Conservation (phyloP, 2,113 vertebrate genomes). For the Rhagologus leucostigma region DNA sequence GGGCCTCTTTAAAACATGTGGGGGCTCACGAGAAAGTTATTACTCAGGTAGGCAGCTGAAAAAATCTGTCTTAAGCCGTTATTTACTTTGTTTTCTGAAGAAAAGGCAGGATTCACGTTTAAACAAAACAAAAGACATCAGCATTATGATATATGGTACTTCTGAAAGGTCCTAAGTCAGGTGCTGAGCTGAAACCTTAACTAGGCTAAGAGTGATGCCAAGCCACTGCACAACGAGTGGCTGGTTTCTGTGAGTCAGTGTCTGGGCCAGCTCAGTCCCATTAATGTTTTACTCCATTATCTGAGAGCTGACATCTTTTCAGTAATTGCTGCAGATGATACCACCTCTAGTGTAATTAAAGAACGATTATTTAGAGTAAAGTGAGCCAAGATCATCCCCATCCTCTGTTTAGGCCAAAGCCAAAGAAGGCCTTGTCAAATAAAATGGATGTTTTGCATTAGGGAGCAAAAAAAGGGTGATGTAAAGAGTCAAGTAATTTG, state of each 20-base stretch:
- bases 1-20: neutral
- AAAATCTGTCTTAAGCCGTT: neutral
- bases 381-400: slow-evolving; percentile 77
- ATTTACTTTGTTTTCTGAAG: neutral
- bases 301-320: slow-evolving; percentile 78
- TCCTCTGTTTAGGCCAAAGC: slow-evolving; percentile 73
- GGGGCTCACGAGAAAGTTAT: neutral
- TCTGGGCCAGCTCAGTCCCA: slow-evolving; percentile 35
- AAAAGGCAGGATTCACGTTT: neutral
- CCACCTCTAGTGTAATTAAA: slow-evolving; percentile 86
- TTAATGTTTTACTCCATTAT: slow-evolving; percentile 74
- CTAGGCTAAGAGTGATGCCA: neutral
- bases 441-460: slow-evolving; percentile 76
- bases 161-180: neutral
- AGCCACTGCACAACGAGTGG: neutral
- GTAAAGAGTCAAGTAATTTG: slow-evolving; percentile 53
- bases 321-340: slow-evolving; percentile 83
- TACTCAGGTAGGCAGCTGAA: neutral
- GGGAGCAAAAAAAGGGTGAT: slow-evolving; percentile 58
- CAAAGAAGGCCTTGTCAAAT: slow-evolving; percentile 75
- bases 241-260: neutral
- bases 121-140: neutral
- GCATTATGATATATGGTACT: neutral
- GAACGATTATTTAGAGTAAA: slow-evolving; percentile 80
- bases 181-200: neutral